A percentile compares a stretch with the other conserved stretches of the same genome.
These are phyloP conservation scores for Sclerurus mexicanus DNA, from an alignment of 2,113 vertebrate genomes.

Conservation along the genomic window DNA sequence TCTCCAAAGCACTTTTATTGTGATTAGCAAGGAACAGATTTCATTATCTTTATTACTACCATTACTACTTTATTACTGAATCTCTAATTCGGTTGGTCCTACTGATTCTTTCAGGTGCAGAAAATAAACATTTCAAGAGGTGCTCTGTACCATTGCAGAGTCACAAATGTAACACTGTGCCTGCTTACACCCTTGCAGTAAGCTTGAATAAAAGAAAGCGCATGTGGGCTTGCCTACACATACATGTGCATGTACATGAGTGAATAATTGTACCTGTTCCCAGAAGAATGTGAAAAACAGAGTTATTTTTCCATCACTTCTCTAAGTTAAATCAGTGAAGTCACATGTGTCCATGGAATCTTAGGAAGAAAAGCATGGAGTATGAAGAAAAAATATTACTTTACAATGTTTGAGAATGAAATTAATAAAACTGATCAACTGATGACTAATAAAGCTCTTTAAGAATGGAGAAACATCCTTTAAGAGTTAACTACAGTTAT, in stretches of 20 bases:
- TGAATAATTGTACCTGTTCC: not conserved
- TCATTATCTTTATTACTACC: not conserved
- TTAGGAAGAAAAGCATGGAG: not conserved
- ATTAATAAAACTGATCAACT: slow-evolving; percentile 3
- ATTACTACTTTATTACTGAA: too few relatives aligned
- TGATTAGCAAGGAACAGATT: not conserved
- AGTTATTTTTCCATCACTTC: not conserved
- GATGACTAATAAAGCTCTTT: slow-evolving; percentile 7
- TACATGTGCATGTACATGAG: not conserved
- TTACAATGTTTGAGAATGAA: slow-evolving; percentile 21
- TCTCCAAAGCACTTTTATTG: not conserved
- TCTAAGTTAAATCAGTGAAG: slow-evolving; percentile 5
- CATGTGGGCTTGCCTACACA: not conserved
- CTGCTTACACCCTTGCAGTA: not conserved
- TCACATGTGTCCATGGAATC: not conserved
- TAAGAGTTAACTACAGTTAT: not conserved
- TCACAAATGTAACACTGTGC: not conserved
- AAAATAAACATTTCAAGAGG: not conserved
- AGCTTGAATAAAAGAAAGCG: not conserved
- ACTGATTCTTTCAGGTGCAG: not conserved
- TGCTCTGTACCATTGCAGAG: not conserved
- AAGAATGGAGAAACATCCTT: slow-evolving; percentile 6
- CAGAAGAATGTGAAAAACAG: not conserved
- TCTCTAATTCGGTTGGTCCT: not conserved
- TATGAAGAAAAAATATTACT: slow-evolving; percentile 6